Conservation (phyloP, 30 jellyfish, hydroid and myxozoan species). For the Aurelia sp. region DNA sequence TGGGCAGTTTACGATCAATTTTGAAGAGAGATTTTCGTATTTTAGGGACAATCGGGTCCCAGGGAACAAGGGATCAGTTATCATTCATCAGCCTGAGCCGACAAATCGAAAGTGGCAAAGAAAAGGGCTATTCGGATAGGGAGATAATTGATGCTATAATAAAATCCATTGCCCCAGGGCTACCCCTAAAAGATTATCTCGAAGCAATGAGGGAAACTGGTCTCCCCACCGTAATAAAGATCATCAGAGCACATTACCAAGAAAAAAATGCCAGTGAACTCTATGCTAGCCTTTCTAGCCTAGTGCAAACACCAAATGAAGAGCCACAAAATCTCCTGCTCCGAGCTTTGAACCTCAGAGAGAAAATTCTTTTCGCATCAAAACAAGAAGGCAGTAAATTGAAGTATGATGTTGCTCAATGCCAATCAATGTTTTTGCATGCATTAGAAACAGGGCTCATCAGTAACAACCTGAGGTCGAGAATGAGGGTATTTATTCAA, state of each 20-base stretch:
- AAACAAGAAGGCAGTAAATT: constrained; percentile 27
- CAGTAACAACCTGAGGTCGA: constrained; percentile 22
- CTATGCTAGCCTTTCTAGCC: constrained; percentile 21
- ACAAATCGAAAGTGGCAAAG: constrained; percentile 33
- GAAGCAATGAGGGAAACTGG: constrained; percentile 54
- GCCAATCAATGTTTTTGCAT: constrained; percentile 46
- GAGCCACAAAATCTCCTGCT: constrained; percentile 56
- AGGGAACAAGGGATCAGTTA: too few relatives aligned
- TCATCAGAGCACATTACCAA: constrained; percentile 52
- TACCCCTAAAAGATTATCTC: constrained; percentile 36
- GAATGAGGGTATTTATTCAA: constrained; percentile 9
- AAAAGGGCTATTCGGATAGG: constrained; percentile 34
- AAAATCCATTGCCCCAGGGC: constrained; percentile 28
- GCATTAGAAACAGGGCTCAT: constrained; percentile 28
- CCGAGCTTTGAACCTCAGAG: constrained; percentile 54
- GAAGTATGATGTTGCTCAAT: constrained; percentile 20
- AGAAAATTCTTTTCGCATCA: constrained; percentile 29
- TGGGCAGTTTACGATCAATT: too few relatives aligned
- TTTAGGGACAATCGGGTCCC: too few relatives aligned
- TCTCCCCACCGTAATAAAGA: constrained; percentile 18
- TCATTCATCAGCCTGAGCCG: too few relatives aligned
- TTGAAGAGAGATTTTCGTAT: too few relatives aligned
- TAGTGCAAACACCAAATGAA: constrained; percentile 36
- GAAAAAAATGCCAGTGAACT: constrained; percentile 63
- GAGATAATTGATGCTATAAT: constrained; percentile 42